Evolutionary conservation across 2,113 vertebrate genomes (phyloP).

Genomic region (Myanophis thanlyinensis): DNA sequence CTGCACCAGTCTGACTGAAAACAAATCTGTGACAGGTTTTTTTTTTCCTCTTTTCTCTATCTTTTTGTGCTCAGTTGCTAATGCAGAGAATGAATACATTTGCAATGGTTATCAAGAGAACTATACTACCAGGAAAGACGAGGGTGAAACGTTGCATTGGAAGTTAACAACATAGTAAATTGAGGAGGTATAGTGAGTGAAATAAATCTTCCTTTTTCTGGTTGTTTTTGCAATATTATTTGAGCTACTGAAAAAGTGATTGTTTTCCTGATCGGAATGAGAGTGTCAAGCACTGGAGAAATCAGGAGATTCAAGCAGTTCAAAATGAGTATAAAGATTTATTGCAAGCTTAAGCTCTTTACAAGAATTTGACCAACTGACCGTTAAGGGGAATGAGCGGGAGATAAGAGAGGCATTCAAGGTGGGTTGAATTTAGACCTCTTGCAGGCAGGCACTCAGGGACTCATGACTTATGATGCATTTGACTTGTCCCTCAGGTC

Average conservation of each 20-base stretch:
- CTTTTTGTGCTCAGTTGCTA: background rate
- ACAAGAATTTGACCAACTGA: background rate
- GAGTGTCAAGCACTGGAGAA: background rate
- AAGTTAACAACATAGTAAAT: background rate
- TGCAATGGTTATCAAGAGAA: background rate
- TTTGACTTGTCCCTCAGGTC: background rate
- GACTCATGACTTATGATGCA: background rate
- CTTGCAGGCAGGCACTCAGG: background rate
- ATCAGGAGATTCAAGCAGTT: background rate
- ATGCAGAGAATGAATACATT: background rate
- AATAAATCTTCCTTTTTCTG: background rate
- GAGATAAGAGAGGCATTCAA: background rate
- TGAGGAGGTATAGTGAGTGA: background rate
- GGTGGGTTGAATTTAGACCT: background rate
- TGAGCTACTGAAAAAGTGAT: background rate
- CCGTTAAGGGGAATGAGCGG: background rate
- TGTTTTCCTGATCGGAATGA: background rate
- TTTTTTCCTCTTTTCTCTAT: rapidly evolving
- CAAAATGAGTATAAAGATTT: background rate
- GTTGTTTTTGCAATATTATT: background rate
- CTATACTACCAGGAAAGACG: background rate
- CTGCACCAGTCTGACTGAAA: background rate
- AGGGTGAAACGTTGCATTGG: background rate
- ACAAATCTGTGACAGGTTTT: background rate
- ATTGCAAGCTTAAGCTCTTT: background rate